Evolutionary conservation across 2,797 vertebrate genomes (phyloP), one percentile per base, ranked within the genome.

Genomic region (Paguma larvata): DNA sequence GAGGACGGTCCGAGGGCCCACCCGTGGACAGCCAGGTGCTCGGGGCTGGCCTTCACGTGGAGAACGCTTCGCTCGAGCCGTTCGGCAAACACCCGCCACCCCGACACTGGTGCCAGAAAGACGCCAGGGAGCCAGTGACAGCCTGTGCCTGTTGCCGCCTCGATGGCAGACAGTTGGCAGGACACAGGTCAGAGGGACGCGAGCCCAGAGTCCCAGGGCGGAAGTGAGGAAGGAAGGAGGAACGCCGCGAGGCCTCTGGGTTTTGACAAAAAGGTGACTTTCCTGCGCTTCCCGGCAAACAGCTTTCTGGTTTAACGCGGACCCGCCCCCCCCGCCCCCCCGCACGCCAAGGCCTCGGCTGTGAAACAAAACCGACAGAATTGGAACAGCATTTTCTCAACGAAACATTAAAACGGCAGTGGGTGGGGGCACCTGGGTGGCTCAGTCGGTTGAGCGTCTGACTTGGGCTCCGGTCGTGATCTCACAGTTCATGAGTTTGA

Each of bases 151-250:
- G 21, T 7, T 23, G 19, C 56, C 3, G 8, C 56, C 0, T 3
- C 0, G 0, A 34, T 2, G 44, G 9, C 1, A 0, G 67, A 56
- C 10, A 3, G 10, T 14, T 34, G 5, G 8, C 4, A 48, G 59
- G 48, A 46, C 10, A 16, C 46, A 3, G 34, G 51, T 0, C 25
- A 25, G 68, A 1, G 14, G 46, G 44, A 21, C 13, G 15, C 0
- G 3, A 16, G 34, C 32, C 5, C 13, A 25, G 44, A 10, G 34
- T 3, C 15, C 41, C 65, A 5, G 63, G 21, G 38, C 65, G 68
- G 59, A 5, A 7, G 19, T 21, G 21, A 18, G 30, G 11, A 4
- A 21, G 46, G 5, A 41, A n/a, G 14, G 16, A 27, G 21, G 30
- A 34, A 2, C 0, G 38, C 3, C 3, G 2, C 44, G 3, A 27